Conservation (phyloP, 2,797 vertebrate species). For the Danio kyathit region DNA sequence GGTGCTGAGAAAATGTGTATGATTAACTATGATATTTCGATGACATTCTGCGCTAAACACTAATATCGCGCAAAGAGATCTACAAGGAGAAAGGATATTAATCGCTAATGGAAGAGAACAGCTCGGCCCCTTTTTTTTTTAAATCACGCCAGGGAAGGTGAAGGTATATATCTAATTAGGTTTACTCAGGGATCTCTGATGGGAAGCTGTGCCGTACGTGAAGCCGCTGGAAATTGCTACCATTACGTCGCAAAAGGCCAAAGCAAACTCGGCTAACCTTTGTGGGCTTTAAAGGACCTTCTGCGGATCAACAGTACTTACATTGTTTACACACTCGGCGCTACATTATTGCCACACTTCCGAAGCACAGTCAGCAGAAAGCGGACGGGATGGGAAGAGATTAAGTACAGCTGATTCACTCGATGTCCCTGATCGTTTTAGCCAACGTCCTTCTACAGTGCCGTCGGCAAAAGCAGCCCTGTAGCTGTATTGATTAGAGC, state of each 20-base stretch:
- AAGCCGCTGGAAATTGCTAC: conserved; percentile 58
- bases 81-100: conserved; percentile 61
- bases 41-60: conserved; percentile 64
- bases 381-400: conserved; percentile 42
- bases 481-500: conserved; percentile 24
- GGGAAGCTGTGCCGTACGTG: conserved; percentile 38
- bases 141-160: conserved; percentile 60
- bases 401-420: conserved; percentile 50
- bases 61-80: conserved; percentile 53
- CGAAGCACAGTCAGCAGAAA: conserved; percentile 55
- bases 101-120: conserved; percentile 59
- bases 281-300: conserved; percentile 55
- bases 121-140: conserved; percentile 30
- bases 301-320: conserved; percentile 56
- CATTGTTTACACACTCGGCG: conserved; percentile 64
- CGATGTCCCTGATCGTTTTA: conserved; percentile 32
- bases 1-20: conserved; percentile 53
- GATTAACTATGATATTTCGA: conserved; percentile 68
- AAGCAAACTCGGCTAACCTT: conserved; percentile 59
- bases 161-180: conserved; percentile 66
- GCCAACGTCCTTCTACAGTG: conserved; percentile 13
- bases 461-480: conserved; percentile 13
- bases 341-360: conserved; percentile 59
- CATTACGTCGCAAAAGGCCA: conserved; percentile 59
- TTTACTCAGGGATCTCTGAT: conserved; percentile 63